Evolutionary conservation across 1,140 invertebrate genomes (phyloP), one percentile per base, ranked within the genome.

Genomic region (Episyrphus balteatus): DNA sequence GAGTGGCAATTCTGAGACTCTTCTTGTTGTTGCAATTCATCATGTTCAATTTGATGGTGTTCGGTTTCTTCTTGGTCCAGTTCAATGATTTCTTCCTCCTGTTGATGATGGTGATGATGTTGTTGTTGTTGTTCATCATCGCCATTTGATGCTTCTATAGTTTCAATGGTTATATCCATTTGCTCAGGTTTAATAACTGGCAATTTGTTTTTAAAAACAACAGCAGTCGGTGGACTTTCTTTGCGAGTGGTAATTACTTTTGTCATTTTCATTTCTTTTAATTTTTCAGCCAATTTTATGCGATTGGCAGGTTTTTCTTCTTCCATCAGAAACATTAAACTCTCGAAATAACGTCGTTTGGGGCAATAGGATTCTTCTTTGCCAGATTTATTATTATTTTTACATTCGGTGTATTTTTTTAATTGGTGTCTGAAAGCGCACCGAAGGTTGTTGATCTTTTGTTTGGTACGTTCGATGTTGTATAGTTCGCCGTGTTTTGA

Each of bases 361-460:
- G 63, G 63, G 21, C 63, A 66, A 30, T 66, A 66, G 5, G 63
- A 59, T 15, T 66, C 63, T 40, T 66, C 63, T 19, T 66, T 66
- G 14, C 62, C 63, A 0, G 59, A 58, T 32, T 62, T 66, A 17
- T 58, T 66, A 17, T 58, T 66, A 6, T 43, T 43, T 17, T 66
- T 66, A 10, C 60, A 50, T 51, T 66, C 63, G 39, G 58, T 64
- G 34, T 61, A 66, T 31, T 66, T 66, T 11, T 62, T 55, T n/a
- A 66, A 50, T 42, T 66, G 63, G 48, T 66, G 63, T 36, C 63
- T 61, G 55, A 66, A 66, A 43, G 63, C 63, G 50, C 63, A 66
- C 10, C 63, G 48, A 14, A 66, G 54, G 55, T 66, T 66, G 55
- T 66, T 66, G 47, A 66, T 66, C 55, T 66, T 66, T 52, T 66